Evolutionary conservation across 2,888 invertebrate species (phyloP).

Genomic region (Orthonevra nobilis): DNA sequence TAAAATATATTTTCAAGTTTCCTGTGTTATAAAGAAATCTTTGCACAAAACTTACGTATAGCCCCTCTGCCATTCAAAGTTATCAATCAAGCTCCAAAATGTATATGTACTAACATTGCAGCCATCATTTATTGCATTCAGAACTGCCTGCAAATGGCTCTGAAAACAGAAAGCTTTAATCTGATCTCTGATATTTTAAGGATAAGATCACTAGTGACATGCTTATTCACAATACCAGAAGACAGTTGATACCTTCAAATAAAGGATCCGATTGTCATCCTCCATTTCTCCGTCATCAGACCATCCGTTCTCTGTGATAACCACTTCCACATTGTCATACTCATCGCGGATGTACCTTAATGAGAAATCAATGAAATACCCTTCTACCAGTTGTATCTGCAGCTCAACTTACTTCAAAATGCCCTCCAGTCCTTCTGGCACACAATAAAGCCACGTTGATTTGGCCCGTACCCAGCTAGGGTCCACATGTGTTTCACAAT

Average conservation of each 20-base stretch:
- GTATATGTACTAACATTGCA: constrained; percentile 75
- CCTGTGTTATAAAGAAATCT: too few relatives aligned
- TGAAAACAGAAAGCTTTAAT: constrained; percentile 75
- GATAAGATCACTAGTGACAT: too few relatives aligned
- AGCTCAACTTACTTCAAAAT: constrained; percentile 17
- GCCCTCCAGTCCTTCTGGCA: constrained; percentile 68
- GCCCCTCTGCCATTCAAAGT: constrained; percentile 76
- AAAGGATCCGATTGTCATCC: constrained; percentile 77
- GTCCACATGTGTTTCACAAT: constrained; percentile 71
- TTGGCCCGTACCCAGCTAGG: constrained; percentile 73
- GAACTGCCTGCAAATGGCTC: constrained; percentile 74
- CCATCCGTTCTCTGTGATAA: constrained; percentile 84
- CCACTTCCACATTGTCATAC: constrained; percentile 82
- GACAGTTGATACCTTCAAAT: constrained; percentile 69
- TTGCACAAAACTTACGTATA: constrained; percentile 74
- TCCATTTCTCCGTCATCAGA: constrained; percentile 80
- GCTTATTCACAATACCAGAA: too few relatives aligned
- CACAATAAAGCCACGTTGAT: constrained; percentile 75
- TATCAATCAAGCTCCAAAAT: constrained; percentile 76
- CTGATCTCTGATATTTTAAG: too few relatives aligned
- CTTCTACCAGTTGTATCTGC: too few relatives aligned
- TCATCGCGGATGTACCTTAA: constrained; percentile 82
- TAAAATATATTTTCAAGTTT: constrained; percentile 76
- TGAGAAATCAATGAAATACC: constrained; percentile 48
- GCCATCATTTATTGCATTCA: constrained; percentile 74